Evolutionary conservation across 2,797 vertebrate species (phyloP), one percentile per base, ranked within the genome.

Genomic region (Macroramphosus scolopax): DNA sequence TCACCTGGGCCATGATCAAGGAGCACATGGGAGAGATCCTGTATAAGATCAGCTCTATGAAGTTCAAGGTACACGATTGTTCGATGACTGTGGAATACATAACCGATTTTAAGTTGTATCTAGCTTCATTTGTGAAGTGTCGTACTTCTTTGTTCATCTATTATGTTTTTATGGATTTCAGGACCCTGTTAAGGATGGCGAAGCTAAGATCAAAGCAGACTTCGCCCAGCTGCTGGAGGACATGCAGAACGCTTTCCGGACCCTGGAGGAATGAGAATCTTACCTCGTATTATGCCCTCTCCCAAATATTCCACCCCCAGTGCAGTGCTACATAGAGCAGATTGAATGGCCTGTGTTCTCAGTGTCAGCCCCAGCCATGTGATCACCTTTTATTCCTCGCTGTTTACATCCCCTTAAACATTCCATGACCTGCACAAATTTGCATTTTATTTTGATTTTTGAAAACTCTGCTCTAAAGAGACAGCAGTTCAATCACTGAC

Each of bases 201-300:
- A 99, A 77, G 83, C 88, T 37, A 98, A 98, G 82, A 95, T 98
- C 69, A 98, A 96, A 80, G 92, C 89, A 0, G 96, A 98, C 48
- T 97, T 89, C 2, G 83, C 91, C 47, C 95, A 97, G 76, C 92
- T 99, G 49, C 88, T 92, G 75, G 96, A 98, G 83, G 96, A 99
- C 70, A 99, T 99, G 95, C 96, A 98, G 87, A 99, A 95, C 33
- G 87, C 91, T 34, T 99, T 99, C 91, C 91, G 95, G 68, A 92
- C 93, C 44, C 89, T 99, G 70, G 96, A 99, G 58, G 89, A 91
- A 67, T 91, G 59, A 82, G 53, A 15, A 8, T 11, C 40, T 42
- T 10, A n/a, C 24, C 38, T 29, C 24, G 6, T 22, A 22, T 22
- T 26, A 8, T 20, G 0, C 26, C 22, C 22, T 48, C 38, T 56